Base-by-base conservation (phyloP, 2,888 invertebrate species). In the Horisme vitalbata region DNA sequence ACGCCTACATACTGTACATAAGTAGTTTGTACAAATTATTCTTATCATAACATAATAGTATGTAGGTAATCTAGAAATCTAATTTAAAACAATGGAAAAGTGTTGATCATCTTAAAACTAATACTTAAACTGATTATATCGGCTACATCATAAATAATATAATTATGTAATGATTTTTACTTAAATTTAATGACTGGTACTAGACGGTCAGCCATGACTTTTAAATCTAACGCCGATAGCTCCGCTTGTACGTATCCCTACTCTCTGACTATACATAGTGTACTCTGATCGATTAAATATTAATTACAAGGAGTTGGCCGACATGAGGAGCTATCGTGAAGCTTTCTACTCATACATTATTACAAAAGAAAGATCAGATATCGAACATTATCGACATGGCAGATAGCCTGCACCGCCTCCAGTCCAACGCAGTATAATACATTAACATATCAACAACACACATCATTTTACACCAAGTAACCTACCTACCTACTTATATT, bases 1-100 rank as follows among this genome's bases (percentile, higher is more conserved):
- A 57, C 69, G 54, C 58, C 72, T 79, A 83, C 73, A 75, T 67
- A 74, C 86, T 88, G 87, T 87, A 88, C 87, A 86, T 74, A 79
- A 75, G 75, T 81, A 80, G 78, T 87, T 88, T 89, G 86, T 89
- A 89, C 88, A 88, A 83, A 74, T 81, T 83, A 83, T 65, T 60
- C 72, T 75, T 80, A 79, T 41, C n/a, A n/a, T n/a, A n/a, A n/a
- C n/a, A 64, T 57, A 61, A 61, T 63, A 75, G 75, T 28, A 18
- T 20, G 18, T 65, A 61, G 63, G 50, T 63, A 62, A 51, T 62
- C 83, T 83, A 83, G 77, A 64, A 70, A 73, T 71, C 75, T 80
- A 81, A 59, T 68, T 78, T 82, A 70, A 81, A 82, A 83, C 83
- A 83, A 84, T 86, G 86, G 86, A 86, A 87, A 88, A 84, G 79